These are phyloP conservation scores for Hirtodrosophila duncani DNA, from an alignment of 2,888 invertebrate species.

Conservation along the genomic window DNA sequence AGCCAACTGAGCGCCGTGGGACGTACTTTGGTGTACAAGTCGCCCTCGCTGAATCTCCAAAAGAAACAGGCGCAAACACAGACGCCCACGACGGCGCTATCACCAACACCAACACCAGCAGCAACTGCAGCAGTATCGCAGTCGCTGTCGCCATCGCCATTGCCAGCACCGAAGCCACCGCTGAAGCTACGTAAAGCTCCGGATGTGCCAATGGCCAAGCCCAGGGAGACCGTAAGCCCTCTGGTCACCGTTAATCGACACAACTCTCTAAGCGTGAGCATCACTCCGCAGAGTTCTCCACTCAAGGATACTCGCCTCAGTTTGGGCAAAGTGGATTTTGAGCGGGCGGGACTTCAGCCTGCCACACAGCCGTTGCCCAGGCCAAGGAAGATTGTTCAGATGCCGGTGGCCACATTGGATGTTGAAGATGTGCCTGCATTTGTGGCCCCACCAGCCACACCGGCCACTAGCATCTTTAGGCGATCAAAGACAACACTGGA, in stretches of 20 bases:
- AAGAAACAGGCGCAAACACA: slow-evolving; percentile 72
- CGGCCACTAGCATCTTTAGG: slow-evolving; percentile 62
- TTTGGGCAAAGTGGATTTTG: slow-evolving; percentile 71
- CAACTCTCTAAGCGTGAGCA: slow-evolving; percentile 46
- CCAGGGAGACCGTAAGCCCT: slow-evolving; percentile 42
- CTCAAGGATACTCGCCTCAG: slow-evolving; percentile 73
- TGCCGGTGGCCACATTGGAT: slow-evolving; percentile 74
- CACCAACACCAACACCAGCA: slow-evolving; percentile 10
- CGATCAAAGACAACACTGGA: slow-evolving; percentile 76
- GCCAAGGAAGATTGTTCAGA: slow-evolving; percentile 72
- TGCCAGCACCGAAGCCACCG: slow-evolving; percentile 60
- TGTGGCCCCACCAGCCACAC: slow-evolving; percentile 32
- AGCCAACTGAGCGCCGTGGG: slow-evolving; percentile 72
- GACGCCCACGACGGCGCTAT: slow-evolving; percentile 57
- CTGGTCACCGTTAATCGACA: slow-evolving; percentile 61
- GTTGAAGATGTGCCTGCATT: slow-evolving; percentile 55
- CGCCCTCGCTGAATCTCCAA: slow-evolving; percentile 75
- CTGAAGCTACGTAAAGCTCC: slow-evolving; percentile 73
- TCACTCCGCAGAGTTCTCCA: slow-evolving; percentile 51
- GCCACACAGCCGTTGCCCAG: slow-evolving; percentile 68
- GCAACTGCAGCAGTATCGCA: slow-evolving; percentile 28
- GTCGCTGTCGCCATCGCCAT: slow-evolving; percentile 30
- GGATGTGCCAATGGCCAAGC: slow-evolving; percentile 72
- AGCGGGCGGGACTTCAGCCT: slow-evolving; percentile 65
- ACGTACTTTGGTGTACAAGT: slow-evolving; percentile 78